Evolutionary conservation across 2,888 invertebrate species (phyloP), one percentile per base, ranked within the genome.

Genomic region (Apotomis capreana): DNA sequence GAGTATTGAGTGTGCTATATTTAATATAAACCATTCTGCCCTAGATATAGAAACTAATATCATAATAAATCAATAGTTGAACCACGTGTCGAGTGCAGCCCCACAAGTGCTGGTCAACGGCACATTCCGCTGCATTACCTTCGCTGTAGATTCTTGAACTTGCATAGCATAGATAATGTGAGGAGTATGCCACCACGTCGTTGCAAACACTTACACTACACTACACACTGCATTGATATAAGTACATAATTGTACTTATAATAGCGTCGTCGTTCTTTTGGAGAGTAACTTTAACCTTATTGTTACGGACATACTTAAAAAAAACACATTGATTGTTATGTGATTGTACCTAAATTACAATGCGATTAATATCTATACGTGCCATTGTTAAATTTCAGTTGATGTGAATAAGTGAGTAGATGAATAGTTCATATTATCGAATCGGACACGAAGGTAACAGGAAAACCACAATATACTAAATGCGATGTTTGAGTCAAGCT

Each of bases 51-150:
- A 68, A 71, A 52, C 9, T 57, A 57, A 62, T 51, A 62, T 55
- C 70, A 60, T 64, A 54, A 57, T 61, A 68, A 71, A 71, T 67
- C 67, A 51, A 71, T 70, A 70, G 36, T 55, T 40, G 40, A 37
- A 44, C 62, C 68, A 63, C 72, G 58, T 59, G 72, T 52, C 57
- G 58, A 68, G 68, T 68, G 58, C 57, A 68, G 68, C 72, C 72
- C n/a, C 44, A 63, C 68, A 63, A 68, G 63, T 68, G 72, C 52
- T 68, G 62, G 71, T 68, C 68, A 62, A 62, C 57, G 65, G 15
- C 58, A 54, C 59, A 60, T 54, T 65, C 54, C 63, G 10, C 64
- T 26, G 58, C 64, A 51, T 63, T 26, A 63, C 40, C 40, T 40
- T 4, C 63, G 13, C 57, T 13, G 40, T n/a, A 49, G 57, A 64